phyloP scores from a whole-genome alignment of 2,888 invertebrate genomes.

The Hyposoter dolosus region DNA sequence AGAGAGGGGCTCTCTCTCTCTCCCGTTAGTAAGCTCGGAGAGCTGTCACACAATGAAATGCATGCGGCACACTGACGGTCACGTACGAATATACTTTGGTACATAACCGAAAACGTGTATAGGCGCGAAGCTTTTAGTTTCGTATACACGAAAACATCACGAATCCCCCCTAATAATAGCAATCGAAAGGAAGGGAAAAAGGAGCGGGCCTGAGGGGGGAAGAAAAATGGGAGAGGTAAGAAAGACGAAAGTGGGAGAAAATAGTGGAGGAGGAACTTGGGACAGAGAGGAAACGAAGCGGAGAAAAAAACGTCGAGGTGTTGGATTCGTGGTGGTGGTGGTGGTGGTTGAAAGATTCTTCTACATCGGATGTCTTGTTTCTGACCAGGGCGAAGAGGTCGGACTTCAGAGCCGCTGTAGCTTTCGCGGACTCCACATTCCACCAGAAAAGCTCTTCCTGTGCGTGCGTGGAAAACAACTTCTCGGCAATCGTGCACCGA shows the following conservation, averaged over 20 bases:
- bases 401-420: slow-evolving; percentile 88
- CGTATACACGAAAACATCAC: slow-evolving; percentile 35
- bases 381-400: slow-evolving; percentile 78
- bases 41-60: not conserved
- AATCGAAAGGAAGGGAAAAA: slow-evolving; percentile 38
- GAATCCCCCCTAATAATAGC: slow-evolving; percentile 63
- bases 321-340: slow-evolving; percentile 66
- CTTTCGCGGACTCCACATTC: slow-evolving; percentile 91
- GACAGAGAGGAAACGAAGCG: slow-evolving; percentile 60
- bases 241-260: slow-evolving; percentile 44
- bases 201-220: slow-evolving; percentile 27
- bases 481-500: slow-evolving; percentile 76
- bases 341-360: slow-evolving; percentile 69
- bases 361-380: slow-evolving; percentile 75
- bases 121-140: slow-evolving; percentile 32
- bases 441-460: slow-evolving; percentile 85
- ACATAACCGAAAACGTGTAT: slow-evolving; percentile 19
- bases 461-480: slow-evolving; percentile 75
- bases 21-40: slow-evolving; percentile 14
- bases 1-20: slow-evolving; percentile 19
- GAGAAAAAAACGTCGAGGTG: slow-evolving; percentile 54
- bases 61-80: not conserved
- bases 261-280: slow-evolving; percentile 30
- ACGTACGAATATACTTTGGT: slow-evolving; percentile 2
- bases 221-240: slow-evolving; percentile 21